phyloP scores from a whole-genome alignment of 92 coral and sea anemone genomes.

The Phenganax stokvisi region DNA sequence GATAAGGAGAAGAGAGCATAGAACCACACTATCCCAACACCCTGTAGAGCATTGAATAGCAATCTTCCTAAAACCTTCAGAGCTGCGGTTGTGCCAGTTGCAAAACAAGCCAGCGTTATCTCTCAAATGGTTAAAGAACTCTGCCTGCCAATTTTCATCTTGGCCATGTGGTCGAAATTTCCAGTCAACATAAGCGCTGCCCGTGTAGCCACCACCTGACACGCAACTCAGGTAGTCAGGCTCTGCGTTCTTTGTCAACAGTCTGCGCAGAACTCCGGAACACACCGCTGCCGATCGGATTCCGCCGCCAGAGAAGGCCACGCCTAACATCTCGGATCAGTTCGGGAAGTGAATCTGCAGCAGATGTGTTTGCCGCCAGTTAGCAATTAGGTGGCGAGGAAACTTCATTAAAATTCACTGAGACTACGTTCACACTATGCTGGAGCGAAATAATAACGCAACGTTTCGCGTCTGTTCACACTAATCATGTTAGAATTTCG shows the following conservation, averaged over 20 bases:
- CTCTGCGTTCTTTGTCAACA: too few relatives aligned
- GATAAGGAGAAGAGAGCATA: slow-evolving; percentile 39
- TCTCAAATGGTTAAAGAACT: slow-evolving; percentile 56
- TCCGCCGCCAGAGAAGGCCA: slow-evolving; percentile 1
- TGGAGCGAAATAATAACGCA: too few relatives aligned
- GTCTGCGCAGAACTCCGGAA: slow-evolving; percentile 31
- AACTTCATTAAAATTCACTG: too few relatives aligned
- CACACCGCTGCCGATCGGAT: not conserved
- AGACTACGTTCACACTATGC: too few relatives aligned
- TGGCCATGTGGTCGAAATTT: slow-evolving; percentile 44
- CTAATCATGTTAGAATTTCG: too few relatives aligned
- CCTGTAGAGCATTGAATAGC: slow-evolving; percentile 30
- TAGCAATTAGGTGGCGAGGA: too few relatives aligned
- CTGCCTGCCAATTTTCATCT: slow-evolving; percentile 23
- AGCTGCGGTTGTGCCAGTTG: slow-evolving; percentile 35
- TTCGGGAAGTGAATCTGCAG: too few relatives aligned
- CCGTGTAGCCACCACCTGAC: slow-evolving; percentile 45
- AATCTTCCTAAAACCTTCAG: slow-evolving; percentile 22
- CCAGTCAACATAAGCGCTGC: slow-evolving; percentile 64
- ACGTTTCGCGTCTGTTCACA: too few relatives aligned
- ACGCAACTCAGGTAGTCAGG: too few relatives aligned
- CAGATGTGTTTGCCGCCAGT: too few relatives aligned
- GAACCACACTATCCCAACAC: not conserved
- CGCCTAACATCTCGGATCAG: not conserved
- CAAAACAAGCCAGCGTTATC: slow-evolving; percentile 47